Percentiles rank a stretch among this genome's conserved stretches.
Evolutionary conservation across 2,797 vertebrate species (phyloP).

Genomic region (Glyptemys insculpta): DNA sequence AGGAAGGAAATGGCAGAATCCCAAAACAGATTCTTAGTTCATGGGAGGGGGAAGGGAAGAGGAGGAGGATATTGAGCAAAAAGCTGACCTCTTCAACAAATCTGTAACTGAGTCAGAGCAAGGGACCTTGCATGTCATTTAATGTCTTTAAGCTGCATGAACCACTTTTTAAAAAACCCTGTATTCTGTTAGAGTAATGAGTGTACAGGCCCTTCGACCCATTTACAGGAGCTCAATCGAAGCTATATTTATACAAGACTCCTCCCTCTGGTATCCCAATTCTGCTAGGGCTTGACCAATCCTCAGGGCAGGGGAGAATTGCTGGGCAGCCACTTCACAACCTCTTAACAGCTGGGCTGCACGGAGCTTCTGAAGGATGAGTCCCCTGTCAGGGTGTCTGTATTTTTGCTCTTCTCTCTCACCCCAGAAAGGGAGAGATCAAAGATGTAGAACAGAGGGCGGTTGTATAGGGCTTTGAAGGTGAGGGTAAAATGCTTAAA

Average conservation of each 20-base stretch:
- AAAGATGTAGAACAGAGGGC: not conserved
- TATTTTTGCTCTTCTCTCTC: not conserved
- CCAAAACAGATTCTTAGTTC: not conserved
- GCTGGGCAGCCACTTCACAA: not conserved
- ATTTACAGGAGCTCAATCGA: not conserved
- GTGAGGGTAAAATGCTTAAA: not conserved
- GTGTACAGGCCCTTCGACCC: not conserved
- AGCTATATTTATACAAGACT: not conserved
- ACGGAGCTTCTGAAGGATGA: not conserved
- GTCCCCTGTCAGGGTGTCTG: not conserved
- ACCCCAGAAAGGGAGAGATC: not conserved
- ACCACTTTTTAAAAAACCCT: not conserved
- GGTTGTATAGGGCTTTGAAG: not conserved
- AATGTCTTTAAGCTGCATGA: not conserved
- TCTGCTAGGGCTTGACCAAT: not conserved
- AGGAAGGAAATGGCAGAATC: not conserved
- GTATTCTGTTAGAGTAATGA: not conserved
- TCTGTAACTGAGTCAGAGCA: accelerated
- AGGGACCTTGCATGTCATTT: accelerated
- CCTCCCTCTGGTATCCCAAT: not conserved
- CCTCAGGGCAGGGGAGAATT: not conserved
- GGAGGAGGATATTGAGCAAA: not conserved
- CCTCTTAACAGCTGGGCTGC: not conserved
- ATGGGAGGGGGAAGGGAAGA: not conserved
- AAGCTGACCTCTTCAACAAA: not conserved